These are phyloP conservation scores for Siphlonurus alternatus DNA, from an alignment of 2,888 invertebrate species.

Conservation along the genomic window DNA sequence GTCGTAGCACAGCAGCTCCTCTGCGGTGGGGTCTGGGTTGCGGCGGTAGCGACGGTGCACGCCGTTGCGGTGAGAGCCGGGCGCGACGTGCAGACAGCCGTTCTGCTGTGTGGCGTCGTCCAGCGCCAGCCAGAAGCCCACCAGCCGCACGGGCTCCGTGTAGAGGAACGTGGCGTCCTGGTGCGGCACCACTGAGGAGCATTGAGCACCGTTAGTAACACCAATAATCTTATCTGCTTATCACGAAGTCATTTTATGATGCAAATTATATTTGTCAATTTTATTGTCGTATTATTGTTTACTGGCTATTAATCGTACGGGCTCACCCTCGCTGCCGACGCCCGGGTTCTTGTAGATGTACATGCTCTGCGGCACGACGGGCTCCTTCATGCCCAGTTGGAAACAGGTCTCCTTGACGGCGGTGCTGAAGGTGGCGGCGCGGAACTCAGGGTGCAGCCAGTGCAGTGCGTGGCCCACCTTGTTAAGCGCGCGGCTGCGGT, in stretches of 20 bases:
- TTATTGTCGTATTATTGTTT: no score
- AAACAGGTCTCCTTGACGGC: slow-evolving; percentile 61
- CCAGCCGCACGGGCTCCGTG: slow-evolving; percentile 57
- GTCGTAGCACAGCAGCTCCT: slow-evolving; percentile 48
- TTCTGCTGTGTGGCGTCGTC: slow-evolving; percentile 87
- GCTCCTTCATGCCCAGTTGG: slow-evolving; percentile 55
- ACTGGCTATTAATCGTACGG: neutral
- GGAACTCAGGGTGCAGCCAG: slow-evolving; percentile 60
- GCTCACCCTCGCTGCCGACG: slow-evolving; percentile 69
- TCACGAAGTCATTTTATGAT: no score
- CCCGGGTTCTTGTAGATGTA: slow-evolving; percentile 93
- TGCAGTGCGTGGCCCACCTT: slow-evolving; percentile 86
- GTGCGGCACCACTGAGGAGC: slow-evolving; percentile 46
- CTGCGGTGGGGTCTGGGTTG: slow-evolving; percentile 45
- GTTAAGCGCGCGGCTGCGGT: slow-evolving; percentile 45
- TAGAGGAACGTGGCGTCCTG: slow-evolving; percentile 80
- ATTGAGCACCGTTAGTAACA: neutral
- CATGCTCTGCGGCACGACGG: slow-evolving; percentile 90
- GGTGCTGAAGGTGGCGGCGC: slow-evolving; percentile 65
- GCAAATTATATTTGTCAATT: no score
- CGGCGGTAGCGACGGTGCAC: slow-evolving; percentile 53
- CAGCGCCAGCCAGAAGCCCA: slow-evolving; percentile 92
- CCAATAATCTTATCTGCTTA: neutral
- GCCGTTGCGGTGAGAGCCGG: slow-evolving; percentile 78
- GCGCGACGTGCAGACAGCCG: slow-evolving; percentile 85